phyloP scores from a whole-genome alignment of 1,140 invertebrate genomes.

The Drosophila lini region DNA sequence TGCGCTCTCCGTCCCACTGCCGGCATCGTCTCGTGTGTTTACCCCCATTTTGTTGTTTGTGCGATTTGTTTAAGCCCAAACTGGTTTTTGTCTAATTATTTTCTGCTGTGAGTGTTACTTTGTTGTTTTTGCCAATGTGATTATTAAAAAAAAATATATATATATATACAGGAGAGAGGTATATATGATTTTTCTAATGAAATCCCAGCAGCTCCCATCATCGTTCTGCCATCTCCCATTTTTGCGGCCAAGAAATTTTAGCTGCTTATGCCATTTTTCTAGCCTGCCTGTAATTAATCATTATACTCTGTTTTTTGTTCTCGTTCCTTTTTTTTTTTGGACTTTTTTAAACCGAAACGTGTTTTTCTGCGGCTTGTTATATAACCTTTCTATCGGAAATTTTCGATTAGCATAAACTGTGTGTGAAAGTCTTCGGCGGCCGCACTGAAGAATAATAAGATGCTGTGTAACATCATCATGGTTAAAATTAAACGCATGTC shows the following conservation, averaged over 20 bases:
- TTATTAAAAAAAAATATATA: slow-evolving; percentile 59
- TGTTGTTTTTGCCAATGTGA: slow-evolving; percentile 54
- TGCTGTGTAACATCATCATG: slow-evolving; percentile 64
- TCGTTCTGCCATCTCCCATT: slow-evolving; percentile 41
- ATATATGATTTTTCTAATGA: slow-evolving; percentile 64
- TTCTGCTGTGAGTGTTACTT: slow-evolving; percentile 42
- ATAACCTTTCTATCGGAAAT: slow-evolving; percentile 59
- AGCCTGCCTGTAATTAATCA: slow-evolving; percentile 76
- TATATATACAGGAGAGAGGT: slow-evolving; percentile 24
- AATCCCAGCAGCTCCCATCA: slow-evolving; percentile 53
- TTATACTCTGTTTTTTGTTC: slow-evolving; percentile 29
- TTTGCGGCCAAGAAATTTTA: slow-evolving; percentile 34
- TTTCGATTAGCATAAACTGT: slow-evolving; percentile 52
- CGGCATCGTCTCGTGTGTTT: slow-evolving; percentile 31
- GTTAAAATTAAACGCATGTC: slow-evolving; percentile 68
- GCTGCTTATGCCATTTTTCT: slow-evolving; percentile 75
- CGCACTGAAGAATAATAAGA: slow-evolving; percentile 25
- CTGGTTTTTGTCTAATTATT: slow-evolving; percentile 81
- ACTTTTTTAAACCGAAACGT: slow-evolving; percentile 50
- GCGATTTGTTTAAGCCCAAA: slow-evolving; percentile 66
- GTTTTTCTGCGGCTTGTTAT: slow-evolving; percentile 62
- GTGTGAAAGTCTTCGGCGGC: slow-evolving; percentile 46
- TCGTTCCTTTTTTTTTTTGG: slow-evolving; percentile 20
- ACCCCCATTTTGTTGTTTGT: slow-evolving; percentile 53
- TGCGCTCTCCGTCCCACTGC: slow-evolving; percentile 11